Conservation (phyloP, 2,888 invertebrate genomes). For the Plebejus argus region DNA sequence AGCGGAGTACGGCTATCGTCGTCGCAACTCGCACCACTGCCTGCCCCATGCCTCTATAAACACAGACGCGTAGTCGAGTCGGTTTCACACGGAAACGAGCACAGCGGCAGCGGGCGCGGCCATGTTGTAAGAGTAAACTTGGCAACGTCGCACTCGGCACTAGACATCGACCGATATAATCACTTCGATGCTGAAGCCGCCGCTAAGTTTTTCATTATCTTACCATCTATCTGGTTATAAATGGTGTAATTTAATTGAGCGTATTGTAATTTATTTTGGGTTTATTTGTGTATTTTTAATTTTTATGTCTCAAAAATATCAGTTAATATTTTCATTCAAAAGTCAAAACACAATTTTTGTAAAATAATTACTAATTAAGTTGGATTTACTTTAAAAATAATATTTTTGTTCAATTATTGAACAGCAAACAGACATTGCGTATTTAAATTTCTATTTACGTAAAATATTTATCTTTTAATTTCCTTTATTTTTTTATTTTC, state of each 20-base stretch:
- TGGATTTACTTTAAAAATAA: neutral
- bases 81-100: conserved; percentile 81
- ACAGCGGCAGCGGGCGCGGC: conserved; percentile 75
- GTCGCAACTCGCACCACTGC: conserved; percentile 48
- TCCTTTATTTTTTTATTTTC: too few relatives aligned
- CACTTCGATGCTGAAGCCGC: conserved; percentile 48
- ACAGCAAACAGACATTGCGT: too few relatives aligned
- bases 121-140: conserved; percentile 77
- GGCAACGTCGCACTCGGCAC: conserved; percentile 79
- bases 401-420: neutral
- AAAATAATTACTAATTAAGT: too few relatives aligned
- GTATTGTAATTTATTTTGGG: neutral
- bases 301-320: neutral
- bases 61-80: conserved; percentile 70
- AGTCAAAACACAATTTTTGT: neutral
- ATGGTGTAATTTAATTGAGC: conserved; percentile 18
- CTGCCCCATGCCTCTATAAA: conserved; percentile 50
- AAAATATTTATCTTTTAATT: too few relatives aligned
- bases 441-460: too few relatives aligned
- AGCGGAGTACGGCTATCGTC: conserved; percentile 44
- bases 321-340: neutral
- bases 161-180: conserved; percentile 79
- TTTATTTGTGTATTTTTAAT: neutral
- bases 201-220: conserved; percentile 57
- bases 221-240: conserved; percentile 38